Percentiles rank a stretch among this genome's conserved stretches.
Conservation (phyloP, 2,113 vertebrate genomes). For the Trematomus loennbergii region DNA sequence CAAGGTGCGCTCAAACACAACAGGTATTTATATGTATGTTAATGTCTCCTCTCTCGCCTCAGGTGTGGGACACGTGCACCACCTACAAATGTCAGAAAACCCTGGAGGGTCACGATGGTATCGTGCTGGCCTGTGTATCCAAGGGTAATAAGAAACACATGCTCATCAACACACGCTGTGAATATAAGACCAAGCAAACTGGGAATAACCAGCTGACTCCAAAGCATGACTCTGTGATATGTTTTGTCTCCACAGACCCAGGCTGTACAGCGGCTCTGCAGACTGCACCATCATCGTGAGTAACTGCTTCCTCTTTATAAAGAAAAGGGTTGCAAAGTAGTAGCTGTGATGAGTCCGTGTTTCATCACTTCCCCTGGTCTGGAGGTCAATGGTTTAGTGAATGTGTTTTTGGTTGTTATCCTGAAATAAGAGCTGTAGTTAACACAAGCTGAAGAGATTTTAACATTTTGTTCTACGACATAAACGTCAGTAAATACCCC, state of each 20-base stretch:
- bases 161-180: background rate
- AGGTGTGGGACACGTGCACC: constrained; percentile 99
- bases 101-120: constrained; percentile 97
- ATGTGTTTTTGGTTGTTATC: no score
- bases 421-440: no score
- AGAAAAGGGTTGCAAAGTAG: no score
- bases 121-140: constrained; percentile 98
- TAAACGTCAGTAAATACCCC: no score
- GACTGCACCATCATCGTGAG: constrained; percentile 99
- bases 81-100: constrained; percentile 99
- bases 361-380: no score
- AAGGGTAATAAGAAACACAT: constrained; percentile 87
- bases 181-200: background rate
- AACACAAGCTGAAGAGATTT: no score
- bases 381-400: no score
- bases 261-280: constrained; percentile 97
- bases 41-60: background rate
- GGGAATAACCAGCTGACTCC: background rate
- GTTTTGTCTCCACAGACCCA: constrained; percentile 86
- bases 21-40: background rate
- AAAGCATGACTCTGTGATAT: background rate
- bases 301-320: constrained; percentile 35
- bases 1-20: background rate
- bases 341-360: no score
- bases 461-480: no score